A percentile compares a stretch with the other conserved stretches of the same genome.
phyloP scores from a whole-genome alignment of 2,113 vertebrate genomes.

The Odontophorus gujanensis region DNA sequence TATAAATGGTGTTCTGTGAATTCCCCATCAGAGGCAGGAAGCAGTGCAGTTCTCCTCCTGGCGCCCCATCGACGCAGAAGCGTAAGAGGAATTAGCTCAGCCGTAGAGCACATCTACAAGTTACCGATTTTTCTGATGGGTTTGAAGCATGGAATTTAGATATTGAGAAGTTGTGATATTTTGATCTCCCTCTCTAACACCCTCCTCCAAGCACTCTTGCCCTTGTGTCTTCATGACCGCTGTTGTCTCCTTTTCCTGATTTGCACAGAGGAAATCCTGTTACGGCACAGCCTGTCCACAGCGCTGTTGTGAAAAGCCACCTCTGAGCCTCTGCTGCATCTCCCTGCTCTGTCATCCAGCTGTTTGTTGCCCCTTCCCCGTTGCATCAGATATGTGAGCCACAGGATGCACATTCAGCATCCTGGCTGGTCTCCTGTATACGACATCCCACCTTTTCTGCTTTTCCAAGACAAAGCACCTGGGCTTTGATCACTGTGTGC shows the following conservation, averaged over 20 bases:
- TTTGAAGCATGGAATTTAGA: background rate
- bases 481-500: background rate
- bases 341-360: background rate
- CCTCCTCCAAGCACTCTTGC: background rate
- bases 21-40: slow-evolving; percentile 14
- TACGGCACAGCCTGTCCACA: background rate
- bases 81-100: slow-evolving; percentile 25
- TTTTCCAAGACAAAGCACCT: background rate
- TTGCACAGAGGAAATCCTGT: slow-evolving; percentile 41
- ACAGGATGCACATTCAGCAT: background rate
- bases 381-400: accelerated
- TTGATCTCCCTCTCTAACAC: background rate
- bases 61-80: background rate
- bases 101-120: background rate
- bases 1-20: background rate
- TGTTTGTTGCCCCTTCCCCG: background rate
- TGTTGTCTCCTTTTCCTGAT: slow-evolving; percentile 37
- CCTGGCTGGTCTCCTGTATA: accelerated
- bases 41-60: background rate
- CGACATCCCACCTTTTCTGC: background rate
- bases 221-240: background rate
- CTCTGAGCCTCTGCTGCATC: background rate
- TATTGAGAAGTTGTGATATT: background rate
- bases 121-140: background rate
- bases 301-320: background rate